A percentile compares a stretch with the other conserved stretches of the same genome.
Conservation (phyloP, 2,797 vertebrate species). For the Eulemur albifrons region DNA sequence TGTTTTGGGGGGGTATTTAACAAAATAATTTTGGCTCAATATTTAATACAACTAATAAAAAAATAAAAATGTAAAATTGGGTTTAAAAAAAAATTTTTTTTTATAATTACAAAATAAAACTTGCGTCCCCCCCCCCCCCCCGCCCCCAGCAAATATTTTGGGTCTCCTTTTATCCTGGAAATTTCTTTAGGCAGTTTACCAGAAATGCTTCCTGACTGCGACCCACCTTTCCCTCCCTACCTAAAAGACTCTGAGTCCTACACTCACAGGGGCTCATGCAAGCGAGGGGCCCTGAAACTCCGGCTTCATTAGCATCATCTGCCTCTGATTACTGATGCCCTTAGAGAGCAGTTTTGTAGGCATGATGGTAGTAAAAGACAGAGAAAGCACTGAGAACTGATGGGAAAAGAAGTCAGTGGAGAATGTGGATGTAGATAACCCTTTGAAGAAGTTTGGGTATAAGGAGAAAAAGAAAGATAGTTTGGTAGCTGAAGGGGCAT, state of each 20-base stretch:
- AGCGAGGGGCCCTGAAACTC: not conserved
- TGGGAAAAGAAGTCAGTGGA: not conserved
- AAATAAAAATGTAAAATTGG: no score
- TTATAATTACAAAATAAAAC: no score
- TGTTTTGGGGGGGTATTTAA: no score
- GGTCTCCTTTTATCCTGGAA: not conserved
- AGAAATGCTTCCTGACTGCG: not conserved
- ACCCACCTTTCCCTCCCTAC: not conserved
- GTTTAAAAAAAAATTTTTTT: no score
- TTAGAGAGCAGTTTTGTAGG: not conserved
- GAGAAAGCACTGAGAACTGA: not conserved
- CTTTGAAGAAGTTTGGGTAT: not conserved
- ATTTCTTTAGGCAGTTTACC: conserved; percentile 5
- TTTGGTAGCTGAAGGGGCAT: not conserved
- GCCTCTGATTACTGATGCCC: not conserved
- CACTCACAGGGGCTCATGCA: not conserved
- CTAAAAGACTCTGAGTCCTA: not conserved
- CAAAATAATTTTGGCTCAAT: no score
- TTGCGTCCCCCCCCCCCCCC: accelerated
- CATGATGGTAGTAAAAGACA: not conserved
- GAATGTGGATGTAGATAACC: not conserved
- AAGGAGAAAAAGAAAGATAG: not conserved
- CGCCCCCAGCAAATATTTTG: not conserved
- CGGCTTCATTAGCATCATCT: not conserved
- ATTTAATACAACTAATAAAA: no score